A percentile compares a stretch with the other conserved stretches of the same genome.
phyloP scores from a whole-genome alignment of 2,888 invertebrate species.

The Mystacides longicornis region DNA sequence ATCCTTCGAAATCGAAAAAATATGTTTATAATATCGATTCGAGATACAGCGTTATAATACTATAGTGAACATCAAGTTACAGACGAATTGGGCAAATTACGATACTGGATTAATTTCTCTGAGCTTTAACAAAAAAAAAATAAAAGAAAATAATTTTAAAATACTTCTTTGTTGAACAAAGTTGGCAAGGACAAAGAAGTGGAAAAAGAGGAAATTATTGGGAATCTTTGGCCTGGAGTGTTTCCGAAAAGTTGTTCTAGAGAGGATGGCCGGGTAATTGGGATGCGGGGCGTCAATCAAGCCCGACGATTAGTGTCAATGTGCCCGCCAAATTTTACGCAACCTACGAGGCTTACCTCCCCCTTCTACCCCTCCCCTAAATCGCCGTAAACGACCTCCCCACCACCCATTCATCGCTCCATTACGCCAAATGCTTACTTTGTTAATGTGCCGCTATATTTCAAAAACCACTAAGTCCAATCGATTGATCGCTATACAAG shows the following conservation, averaged over 20 bases:
- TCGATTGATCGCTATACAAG: constrained; percentile 12
- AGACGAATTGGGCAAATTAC: too few species aligned
- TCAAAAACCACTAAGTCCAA: constrained; percentile 17
- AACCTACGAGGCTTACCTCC: constrained; percentile 3
- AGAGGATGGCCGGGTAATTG: constrained; percentile 14
- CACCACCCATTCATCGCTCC: not conserved
- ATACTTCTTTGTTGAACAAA: too few species aligned
- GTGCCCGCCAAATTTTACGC: constrained; percentile 21
- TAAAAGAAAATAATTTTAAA: too few species aligned
- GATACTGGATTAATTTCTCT: too few species aligned
- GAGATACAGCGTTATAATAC: too few species aligned
- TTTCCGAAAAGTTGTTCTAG: not conserved
- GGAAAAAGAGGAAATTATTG: not conserved
- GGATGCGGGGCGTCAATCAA: constrained; percentile 19
- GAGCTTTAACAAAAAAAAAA: too few species aligned
- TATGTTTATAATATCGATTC: too few species aligned
- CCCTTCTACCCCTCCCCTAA: not conserved
- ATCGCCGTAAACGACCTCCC: not conserved
- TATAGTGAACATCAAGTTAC: too few species aligned
- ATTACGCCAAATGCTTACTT: constrained; percentile 6
- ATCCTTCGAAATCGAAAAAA: too few species aligned
- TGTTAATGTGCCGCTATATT: constrained; percentile 17
- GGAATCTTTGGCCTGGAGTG: not conserved
- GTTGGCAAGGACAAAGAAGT: not conserved
- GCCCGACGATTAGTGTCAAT: constrained; percentile 20